Evolutionary conservation across 2,888 invertebrate genomes (phyloP), one percentile per base, ranked within the genome.

Genomic region (Troides aeacus): DNA sequence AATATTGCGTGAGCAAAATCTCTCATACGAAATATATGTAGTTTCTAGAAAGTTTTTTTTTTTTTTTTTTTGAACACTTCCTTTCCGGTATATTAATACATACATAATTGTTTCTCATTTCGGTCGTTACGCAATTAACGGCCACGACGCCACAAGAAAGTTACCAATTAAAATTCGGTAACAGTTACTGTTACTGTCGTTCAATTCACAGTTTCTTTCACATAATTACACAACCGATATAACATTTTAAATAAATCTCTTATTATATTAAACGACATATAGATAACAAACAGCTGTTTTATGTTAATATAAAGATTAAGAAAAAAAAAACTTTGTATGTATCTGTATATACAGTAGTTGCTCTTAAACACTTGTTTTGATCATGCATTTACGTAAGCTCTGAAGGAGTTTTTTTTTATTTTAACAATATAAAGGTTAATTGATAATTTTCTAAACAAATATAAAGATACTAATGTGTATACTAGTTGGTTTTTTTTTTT

Each of bases 71-170:
- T 73, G 84, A 77, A 84, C 75, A 81, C 79, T 81, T 81, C 82
- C 84, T 87, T 87, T 87, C 85, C 87, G 85, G 84, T 84, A 78
- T 86, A 85, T 89, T 86, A 86, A 86, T 87, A 88, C 82, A 82
- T 84, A 85, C 86, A 88, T 91, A 90, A 90, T 90, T 89, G 87
- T 89, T 85, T 89, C 88, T 86, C 84, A 85, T 89, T 87, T 83
- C 79, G 3, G 79, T 79, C 68, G 79, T 89, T 88, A 82, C 81
- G 84, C 79, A 90, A 91, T 75, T 74, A 79, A 82, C 80, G 81
- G 82, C 80, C 82, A 78, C 76, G 15, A 74, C 77, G 77, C 69
- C 66, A 77, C 81, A 88, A 84, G 91, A 91, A 91, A 91, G 90
- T 85, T 78, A 78, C 84, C 88, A 88, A 89, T 90, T 90, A 89